Percentiles rank a stretch among this genome's conserved stretches.
phyloP scores from a whole-genome alignment of 1,140 invertebrate genomes.

The Mamestra configurata region DNA sequence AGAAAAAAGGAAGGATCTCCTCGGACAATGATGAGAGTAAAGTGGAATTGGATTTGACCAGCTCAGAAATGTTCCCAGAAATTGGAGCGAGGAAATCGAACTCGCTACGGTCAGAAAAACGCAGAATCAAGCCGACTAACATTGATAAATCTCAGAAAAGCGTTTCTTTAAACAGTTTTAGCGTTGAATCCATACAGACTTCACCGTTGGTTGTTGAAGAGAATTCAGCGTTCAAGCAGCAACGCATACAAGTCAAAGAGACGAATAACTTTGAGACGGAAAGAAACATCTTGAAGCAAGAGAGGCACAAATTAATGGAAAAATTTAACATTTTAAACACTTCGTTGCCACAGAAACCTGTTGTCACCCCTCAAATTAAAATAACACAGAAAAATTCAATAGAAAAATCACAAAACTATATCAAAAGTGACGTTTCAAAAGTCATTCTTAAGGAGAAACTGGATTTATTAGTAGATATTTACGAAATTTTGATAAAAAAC shows the following conservation, averaged over 20 bases:
- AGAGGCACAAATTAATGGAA: constrained; percentile 84
- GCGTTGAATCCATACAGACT: constrained; percentile 69
- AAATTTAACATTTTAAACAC: constrained; percentile 84
- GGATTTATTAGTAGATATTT: constrained; percentile 78
- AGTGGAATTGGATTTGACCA: constrained; percentile 77
- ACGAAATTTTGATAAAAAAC: constrained; percentile 78
- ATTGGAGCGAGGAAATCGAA: constrained; percentile 80
- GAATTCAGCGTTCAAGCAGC: constrained; percentile 80
- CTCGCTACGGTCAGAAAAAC: constrained; percentile 71
- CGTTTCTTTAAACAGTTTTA: constrained; percentile 78
- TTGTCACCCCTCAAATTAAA: constrained; percentile 74
- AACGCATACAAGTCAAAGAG: constrained; percentile 78
- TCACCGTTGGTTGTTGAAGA: constrained; percentile 74
- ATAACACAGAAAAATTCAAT: constrained; percentile 69
- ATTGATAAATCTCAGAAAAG: constrained; percentile 79
- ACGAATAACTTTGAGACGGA: constrained; percentile 78
- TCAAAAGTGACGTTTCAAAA: constrained; percentile 72
- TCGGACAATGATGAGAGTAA: constrained; percentile 73
- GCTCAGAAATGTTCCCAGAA: constrained; percentile 81
- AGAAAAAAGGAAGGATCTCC: constrained; percentile 73
- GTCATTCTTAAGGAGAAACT: constrained; percentile 75
- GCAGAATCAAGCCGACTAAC: constrained; percentile 84
- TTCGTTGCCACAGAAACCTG: constrained; percentile 61
- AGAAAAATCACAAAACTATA: constrained; percentile 64
- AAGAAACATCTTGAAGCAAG: constrained; percentile 81